These are phyloP conservation scores for Frieseomelitta varia DNA, from an alignment of 1,140 invertebrate genomes.

Conservation along the genomic window DNA sequence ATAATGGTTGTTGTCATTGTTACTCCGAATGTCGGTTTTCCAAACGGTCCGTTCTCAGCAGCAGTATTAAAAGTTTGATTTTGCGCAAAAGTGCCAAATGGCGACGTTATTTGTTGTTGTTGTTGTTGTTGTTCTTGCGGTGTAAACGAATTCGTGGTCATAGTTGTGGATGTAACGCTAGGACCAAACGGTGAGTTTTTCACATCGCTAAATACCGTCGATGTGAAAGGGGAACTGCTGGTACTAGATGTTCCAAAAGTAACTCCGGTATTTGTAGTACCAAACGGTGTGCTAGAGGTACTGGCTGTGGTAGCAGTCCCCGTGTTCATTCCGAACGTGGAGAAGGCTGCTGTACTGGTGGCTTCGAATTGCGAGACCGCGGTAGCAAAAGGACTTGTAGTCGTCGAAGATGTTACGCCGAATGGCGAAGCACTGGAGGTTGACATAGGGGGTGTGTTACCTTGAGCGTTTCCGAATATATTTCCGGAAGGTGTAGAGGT, in stretches of 20 bases:
- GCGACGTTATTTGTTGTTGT: conserved; percentile 36
- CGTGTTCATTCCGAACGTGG: conserved; percentile 42
- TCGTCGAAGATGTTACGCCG: conserved; percentile 35
- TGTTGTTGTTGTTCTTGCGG: conserved; percentile 5
- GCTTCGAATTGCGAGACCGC: conserved; percentile 51
- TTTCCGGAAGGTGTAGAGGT: conserved; percentile 25
- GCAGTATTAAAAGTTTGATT: conserved; percentile 38
- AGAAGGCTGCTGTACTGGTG: conserved; percentile 37
- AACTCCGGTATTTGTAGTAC: conserved; percentile 16
- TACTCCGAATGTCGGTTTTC: conserved; percentile 57
- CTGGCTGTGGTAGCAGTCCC: conserved; percentile 29
- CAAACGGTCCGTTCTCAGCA: conserved; percentile 58
- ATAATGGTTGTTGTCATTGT: conserved; percentile 53
- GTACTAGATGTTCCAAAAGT: conserved; percentile 7
- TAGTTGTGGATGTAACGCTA: conserved; percentile 42
- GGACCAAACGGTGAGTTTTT: conserved; percentile 43
- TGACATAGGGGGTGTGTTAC: conserved; percentile 10
- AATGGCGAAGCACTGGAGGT: conserved; percentile 15
- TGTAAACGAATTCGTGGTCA: conserved; percentile 61
- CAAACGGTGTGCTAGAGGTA: conserved; percentile 36
- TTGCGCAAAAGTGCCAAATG: conserved; percentile 60
- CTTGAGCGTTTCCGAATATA: conserved; percentile 48
- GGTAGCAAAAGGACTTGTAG: conserved; percentile 51
- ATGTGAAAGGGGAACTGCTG: conserved; percentile 34
- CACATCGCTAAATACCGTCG: conserved; percentile 39